Base-by-base conservation (phyloP, 2,888 invertebrate genomes). In the Tetrapedia diversipes region DNA sequence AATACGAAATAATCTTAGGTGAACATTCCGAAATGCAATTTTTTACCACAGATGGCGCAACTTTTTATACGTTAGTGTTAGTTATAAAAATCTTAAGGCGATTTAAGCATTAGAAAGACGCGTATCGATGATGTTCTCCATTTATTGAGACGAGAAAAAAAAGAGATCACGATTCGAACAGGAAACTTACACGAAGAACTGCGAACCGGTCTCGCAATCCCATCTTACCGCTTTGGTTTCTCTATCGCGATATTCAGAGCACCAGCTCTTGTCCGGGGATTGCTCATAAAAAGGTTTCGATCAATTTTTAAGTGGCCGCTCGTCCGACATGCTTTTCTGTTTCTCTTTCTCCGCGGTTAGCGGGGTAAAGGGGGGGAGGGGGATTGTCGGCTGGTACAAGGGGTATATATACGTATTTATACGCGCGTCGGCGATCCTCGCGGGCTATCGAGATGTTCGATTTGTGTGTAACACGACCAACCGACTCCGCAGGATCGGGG, bases 271-370 rank as follows among this genome's bases (percentile, higher is more conserved):
- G 68, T 24, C 71, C 77, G 54, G 75, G 79, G 77, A 78, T 53
- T 73, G 56, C 64, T 80, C 83, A 75, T 80, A 81, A 83, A 86
- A 86, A 85, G 79, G 76, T 79, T 76, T 80, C 82, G 82, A 86
- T 87, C 82, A 81, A 86, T 86, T 86, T 86, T 85, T 85, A 79
- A 86, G 79, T 77, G 80, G 69, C 43, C 69, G 68, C 59, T 61
- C 67, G 57, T 24, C 34, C 54, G 24, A 14, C 34, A 10, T 29
- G 64, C 53, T 43, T 49, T 22, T 60, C 63, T 54, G 47, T 71
- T 71, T 71, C 56, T 70, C 67, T 71, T 77, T 66, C 45, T 66
- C 57, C 19, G 47, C 16, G 47, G 45, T 29, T 66, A 54, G 19
- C 45, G 45, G n/a, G n/a, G 51, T 7, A 6, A 4, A 19, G 14